These are phyloP conservation scores for Sebastes matsubarae DNA, from an alignment of 2,797 vertebrate genomes.

Conservation along the genomic window DNA sequence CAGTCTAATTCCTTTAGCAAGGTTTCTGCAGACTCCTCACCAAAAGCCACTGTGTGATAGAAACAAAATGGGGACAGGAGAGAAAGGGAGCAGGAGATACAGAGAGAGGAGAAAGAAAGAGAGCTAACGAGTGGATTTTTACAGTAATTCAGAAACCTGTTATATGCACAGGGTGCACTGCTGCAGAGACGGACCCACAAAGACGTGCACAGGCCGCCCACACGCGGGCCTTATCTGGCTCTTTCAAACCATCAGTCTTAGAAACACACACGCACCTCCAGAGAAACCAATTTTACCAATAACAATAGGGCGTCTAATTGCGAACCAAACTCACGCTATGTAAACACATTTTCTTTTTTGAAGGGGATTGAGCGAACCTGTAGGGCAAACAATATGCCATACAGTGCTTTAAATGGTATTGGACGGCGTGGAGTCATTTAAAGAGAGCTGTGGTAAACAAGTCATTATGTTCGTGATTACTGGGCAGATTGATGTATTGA, in stretches of 20 bases:
- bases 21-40: constrained; percentile 57
- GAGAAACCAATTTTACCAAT: constrained; percentile 32
- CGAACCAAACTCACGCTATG: constrained; percentile 27
- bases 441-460: background rate
- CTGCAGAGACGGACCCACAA: constrained; percentile 26
- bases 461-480: background rate
- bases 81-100: constrained; percentile 22
- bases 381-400: constrained; percentile 3
- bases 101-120: background rate
- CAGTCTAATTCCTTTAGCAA: constrained; percentile 74
- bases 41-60: constrained; percentile 45
- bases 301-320: constrained; percentile 57
- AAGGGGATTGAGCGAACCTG: constrained; percentile 29
- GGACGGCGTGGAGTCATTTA: background rate
- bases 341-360: constrained; percentile 39
- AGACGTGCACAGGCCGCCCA: constrained; percentile 38
- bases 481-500: background rate
- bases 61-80: constrained; percentile 69
- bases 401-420: background rate
- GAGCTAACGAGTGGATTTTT: constrained; percentile 43
- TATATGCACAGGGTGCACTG: background rate
- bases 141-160: constrained; percentile 53
- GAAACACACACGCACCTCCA: constrained; percentile 14
- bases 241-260: constrained; percentile 33
- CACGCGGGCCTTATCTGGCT: constrained; percentile 29